Base-by-base conservation (phyloP, 2,113 vertebrate genomes). In the Cheilinus undulatus region DNA sequence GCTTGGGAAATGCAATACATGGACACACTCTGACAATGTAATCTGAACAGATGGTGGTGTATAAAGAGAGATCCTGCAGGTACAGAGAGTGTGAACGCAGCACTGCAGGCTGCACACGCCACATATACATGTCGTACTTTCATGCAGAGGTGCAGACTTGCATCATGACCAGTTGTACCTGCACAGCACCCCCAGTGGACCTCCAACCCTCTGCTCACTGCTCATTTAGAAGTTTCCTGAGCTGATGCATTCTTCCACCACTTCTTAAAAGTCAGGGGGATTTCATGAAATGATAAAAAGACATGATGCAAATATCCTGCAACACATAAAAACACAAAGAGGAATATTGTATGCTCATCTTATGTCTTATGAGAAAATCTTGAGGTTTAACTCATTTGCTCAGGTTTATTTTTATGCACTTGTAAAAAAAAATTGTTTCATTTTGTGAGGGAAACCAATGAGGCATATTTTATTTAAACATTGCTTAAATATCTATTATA, bases 11-110 rank as follows among this genome's bases (percentile, higher is more conserved):
- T n/a, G n/a, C n/a, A n/a, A n/a, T n/a, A n/a, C n/a, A n/a, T n/a
- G n/a, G n/a, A n/a, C n/a, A n/a, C n/a, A n/a, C n/a, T n/a, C n/a
- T n/a, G n/a, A n/a, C n/a, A n/a, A n/a, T n/a, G n/a, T n/a, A n/a
- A n/a, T n/a, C n/a, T n/a, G n/a, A n/a, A n/a, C n/a, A n/a, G n/a
- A n/a, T n/a, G n/a, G n/a, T n/a, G n/a, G 27, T 20, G 26, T 26
- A 28, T 28, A 20, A 11, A 61, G 40, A 2, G 3, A 45, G n/a
- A 30, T 12, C 42, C 59, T 63, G 23, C 34, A 52, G 62, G 56
- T 43, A 27, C 23, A 57, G 9, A 27, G 20, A 7, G 30, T 54
- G 38, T 20, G 17, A n/a, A 69, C 12, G 52, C 65, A 57, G 52
- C 65, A 36, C 36, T 6, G 0, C n/a, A 66, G 49, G 64, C 50